Evolutionary conservation across 2,797 vertebrate species (phyloP), one percentile per base, ranked within the genome.

Genomic region (Etheostoma perlongum): DNA sequence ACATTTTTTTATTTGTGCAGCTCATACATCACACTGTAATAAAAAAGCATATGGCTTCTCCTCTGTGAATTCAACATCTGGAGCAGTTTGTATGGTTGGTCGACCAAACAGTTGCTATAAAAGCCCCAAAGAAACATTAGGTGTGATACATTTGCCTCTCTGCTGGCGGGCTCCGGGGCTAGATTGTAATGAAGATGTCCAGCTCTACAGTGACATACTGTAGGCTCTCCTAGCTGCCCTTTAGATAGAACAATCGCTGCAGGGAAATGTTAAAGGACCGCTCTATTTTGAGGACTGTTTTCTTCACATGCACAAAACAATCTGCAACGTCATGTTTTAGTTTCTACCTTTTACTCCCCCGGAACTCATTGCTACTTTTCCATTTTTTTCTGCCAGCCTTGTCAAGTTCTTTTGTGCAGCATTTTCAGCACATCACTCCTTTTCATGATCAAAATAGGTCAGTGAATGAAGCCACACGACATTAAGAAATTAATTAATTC

Each of bases 161-260:
- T 47, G 62, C 71, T 58, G 71, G 51, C 11, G 18, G 76, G 81
- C 69, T 85, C 68, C 59, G 61, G 72, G 74, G 70, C 81, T 60
- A 55, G 76, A 67, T 64, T 48, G 76, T 81, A 83, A 91, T 89
- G 79, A 88, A 88, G 89, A 90, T 57, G 84, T 91, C 86, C 82
- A 54, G 57, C 68, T 33, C 69, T 62, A 72, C 74, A 48, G 69
- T 79, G 83, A 80, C 82, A 85, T 52, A 76, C 67, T 59, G 42
- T 40, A 25, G 60, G 21, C 74, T 71, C 68, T 70, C 71, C 62
- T 64, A 44, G 75, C 71, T 83, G 76, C 74, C 79, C 73, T 85
- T 81, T 74, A 47, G 63, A 67, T n/a, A 63, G 65, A 88, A 80
- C 67, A 81, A 76, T 21, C 6, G 12, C 76, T 65, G 58, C 36